Evolutionary conservation across 2,797 vertebrate species (phyloP).

Genomic region (Coreius guichenoti): DNA sequence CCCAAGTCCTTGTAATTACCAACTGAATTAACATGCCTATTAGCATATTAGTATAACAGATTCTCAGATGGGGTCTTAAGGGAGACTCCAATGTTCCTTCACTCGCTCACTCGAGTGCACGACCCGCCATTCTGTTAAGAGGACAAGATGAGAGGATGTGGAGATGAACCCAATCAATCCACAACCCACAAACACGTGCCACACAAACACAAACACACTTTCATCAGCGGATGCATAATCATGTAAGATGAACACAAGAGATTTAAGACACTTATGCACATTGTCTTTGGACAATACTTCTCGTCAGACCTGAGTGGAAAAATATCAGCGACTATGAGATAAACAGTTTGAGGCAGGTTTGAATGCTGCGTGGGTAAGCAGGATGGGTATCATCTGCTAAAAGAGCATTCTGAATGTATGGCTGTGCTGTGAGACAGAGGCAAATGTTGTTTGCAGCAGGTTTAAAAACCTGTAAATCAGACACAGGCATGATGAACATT

Average conservation of each 20-base stretch:
- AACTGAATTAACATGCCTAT: conserved; percentile 56
- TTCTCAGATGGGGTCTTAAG: conserved; percentile 49
- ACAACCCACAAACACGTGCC: conserved; percentile 9
- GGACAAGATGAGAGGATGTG: conserved; percentile 49
- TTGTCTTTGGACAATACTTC: conserved; percentile 17
- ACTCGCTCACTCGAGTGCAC: conserved; percentile 28
- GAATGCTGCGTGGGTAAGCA: not conserved
- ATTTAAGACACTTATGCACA: conserved; percentile 8
- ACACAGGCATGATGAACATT: not conserved
- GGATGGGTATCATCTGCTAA: not conserved
- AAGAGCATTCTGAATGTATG: conserved; percentile 5
- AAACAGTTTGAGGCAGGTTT: conserved; percentile 22
- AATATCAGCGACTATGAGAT: not conserved
- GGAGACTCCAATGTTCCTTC: conserved; percentile 34
- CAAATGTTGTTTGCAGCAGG: not conserved
- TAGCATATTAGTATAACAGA: conserved; percentile 56
- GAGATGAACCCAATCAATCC: conserved; percentile 45
- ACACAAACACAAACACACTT: conserved; percentile 9
- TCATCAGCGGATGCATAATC: conserved; percentile 24
- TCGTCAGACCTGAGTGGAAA: not conserved
- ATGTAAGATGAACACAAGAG: conserved; percentile 3
- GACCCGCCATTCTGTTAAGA: conserved; percentile 34
- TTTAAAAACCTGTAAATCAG: not conserved
- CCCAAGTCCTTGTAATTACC: conserved; percentile 57
- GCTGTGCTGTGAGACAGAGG: not conserved